These are phyloP conservation scores for Alcedo atthis DNA, from an alignment of 2,797 vertebrate species.

Conservation along the genomic window DNA sequence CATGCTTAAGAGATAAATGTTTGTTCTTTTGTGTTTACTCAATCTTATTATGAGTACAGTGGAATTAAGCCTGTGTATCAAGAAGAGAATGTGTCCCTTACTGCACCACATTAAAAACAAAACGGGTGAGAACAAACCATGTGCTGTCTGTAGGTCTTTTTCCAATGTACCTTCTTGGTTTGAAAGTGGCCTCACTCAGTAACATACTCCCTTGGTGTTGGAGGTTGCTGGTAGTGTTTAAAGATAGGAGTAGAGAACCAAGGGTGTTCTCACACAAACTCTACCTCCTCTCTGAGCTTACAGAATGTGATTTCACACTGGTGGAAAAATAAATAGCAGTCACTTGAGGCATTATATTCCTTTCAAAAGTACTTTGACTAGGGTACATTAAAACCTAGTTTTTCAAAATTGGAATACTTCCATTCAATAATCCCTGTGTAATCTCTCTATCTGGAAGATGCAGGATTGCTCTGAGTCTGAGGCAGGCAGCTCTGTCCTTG, in stretches of 20 bases:
- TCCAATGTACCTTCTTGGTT: not conserved
- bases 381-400: constrained; percentile 19
- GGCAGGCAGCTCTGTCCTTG: not conserved
- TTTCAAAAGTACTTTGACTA: not conserved
- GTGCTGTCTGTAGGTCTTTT: not conserved
- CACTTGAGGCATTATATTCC: not conserved
- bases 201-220: not conserved
- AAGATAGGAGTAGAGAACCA: not conserved
- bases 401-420: constrained; percentile 11
- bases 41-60: not conserved
- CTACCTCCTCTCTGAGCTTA: not conserved
- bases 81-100: not conserved
- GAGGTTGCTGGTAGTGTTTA: not conserved
- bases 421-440: constrained; percentile 36
- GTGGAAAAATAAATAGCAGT: not conserved
- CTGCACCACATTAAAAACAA: not conserved
- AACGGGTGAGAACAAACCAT: not conserved
- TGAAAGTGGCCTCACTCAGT: not conserved
- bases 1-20: not conserved
- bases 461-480: not conserved
- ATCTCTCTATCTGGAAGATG: not conserved
- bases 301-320: not conserved
- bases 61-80: not conserved
- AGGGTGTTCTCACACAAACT: not conserved
- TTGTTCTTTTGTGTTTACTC: not conserved